Conservation (phyloP, 92 coral and sea anemone genomes). For the Chrysogorgia sp. region DNA sequence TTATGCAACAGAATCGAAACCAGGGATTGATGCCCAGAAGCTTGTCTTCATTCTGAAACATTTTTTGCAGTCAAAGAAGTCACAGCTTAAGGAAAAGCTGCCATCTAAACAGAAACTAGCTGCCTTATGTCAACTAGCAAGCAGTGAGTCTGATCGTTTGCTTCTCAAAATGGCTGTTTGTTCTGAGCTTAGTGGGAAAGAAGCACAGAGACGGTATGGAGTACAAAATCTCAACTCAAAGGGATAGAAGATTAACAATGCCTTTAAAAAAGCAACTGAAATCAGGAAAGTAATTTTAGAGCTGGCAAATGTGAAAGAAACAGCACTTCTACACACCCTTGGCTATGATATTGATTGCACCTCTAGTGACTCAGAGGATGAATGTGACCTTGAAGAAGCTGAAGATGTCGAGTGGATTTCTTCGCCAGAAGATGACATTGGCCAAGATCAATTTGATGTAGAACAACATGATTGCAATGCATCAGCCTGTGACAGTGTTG, state of each 20-base stretch:
- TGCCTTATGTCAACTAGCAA: slow-evolving; percentile 22
- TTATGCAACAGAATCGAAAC: slow-evolving; percentile 22
- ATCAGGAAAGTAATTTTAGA: slow-evolving; percentile 4
- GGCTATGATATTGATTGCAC: neutral
- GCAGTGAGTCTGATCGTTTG: slow-evolving; percentile 14
- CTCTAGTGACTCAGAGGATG: slow-evolving; percentile 9
- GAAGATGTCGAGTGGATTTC: slow-evolving; percentile 16
- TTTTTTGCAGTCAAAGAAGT: neutral
- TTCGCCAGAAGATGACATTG: no score
- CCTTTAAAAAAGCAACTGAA: slow-evolving; percentile 5
- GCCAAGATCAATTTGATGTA: neutral
- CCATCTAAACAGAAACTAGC: slow-evolving; percentile 15
- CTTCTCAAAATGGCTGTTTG: slow-evolving; percentile 23
- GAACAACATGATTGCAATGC: neutral
- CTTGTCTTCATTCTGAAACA: neutral
- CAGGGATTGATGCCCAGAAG: slow-evolving; percentile 9
- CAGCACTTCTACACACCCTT: neutral
- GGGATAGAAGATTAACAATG: neutral
- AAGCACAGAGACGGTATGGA: slow-evolving; percentile 26
- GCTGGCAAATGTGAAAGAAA: slow-evolving; percentile 17
- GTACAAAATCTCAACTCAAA: slow-evolving; percentile 9
- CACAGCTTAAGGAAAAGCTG: neutral
- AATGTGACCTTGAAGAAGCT: neutral
- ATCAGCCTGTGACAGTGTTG: neutral
- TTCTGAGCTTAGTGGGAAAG: slow-evolving; percentile 14